phyloP scores from a whole-genome alignment of 2,888 invertebrate species.

The Apamea crenata region DNA sequence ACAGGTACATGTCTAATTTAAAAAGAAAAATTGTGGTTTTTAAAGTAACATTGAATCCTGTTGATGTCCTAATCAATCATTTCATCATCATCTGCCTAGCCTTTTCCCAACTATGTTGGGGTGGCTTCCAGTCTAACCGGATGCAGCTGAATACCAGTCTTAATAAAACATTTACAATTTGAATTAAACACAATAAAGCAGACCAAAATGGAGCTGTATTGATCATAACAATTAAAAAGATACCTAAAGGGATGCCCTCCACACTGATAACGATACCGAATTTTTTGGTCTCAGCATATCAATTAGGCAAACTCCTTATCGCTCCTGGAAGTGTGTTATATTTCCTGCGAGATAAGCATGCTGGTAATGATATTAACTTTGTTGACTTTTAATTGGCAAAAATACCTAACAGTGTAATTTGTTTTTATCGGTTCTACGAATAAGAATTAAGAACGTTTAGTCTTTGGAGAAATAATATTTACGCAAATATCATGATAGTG shows the following conservation, averaged over 20 bases:
- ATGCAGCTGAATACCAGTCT: no score
- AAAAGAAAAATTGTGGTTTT: background rate
- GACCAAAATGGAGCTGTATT: background rate
- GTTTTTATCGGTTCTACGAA: constrained; percentile 55
- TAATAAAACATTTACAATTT: background rate
- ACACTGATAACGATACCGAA: constrained; percentile 31
- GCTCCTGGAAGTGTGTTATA: constrained; percentile 64
- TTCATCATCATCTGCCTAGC: background rate
- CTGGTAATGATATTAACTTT: constrained; percentile 62
- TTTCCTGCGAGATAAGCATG: constrained; percentile 69
- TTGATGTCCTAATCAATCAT: background rate
- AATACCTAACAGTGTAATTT: constrained; percentile 54
- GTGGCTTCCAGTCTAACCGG: no score
- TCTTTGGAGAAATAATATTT: constrained; percentile 19
- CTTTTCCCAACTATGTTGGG: no score
- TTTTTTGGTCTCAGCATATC: constrained; percentile 54
- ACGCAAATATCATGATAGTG: constrained; percentile 15
- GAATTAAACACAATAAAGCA: background rate
- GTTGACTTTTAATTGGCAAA: constrained; percentile 65
- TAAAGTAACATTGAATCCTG: background rate
- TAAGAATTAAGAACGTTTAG: constrained; percentile 35
- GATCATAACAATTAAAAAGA: background rate
- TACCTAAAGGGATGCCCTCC: background rate
- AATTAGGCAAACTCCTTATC: constrained; percentile 65
- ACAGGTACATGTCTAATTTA: no score